phyloP scores from a whole-genome alignment of 2,113 vertebrate genomes.

The Lethenteron reissneri region DNA sequence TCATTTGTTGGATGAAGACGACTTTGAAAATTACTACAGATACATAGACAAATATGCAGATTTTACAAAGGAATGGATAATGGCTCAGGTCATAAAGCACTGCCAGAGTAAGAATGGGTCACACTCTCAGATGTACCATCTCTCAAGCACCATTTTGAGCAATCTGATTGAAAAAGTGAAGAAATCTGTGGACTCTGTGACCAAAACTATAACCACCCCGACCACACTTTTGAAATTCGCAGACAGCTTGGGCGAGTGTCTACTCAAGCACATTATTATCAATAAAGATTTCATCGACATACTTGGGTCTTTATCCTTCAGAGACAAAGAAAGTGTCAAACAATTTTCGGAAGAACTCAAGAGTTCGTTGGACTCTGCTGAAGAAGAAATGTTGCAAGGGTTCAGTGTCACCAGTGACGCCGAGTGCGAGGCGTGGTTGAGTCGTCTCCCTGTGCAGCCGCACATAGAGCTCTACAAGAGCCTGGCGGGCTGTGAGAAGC shows the following conservation, averaged over 20 bases:
- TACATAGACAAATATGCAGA: slow-evolving; percentile 3
- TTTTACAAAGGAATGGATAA: slow-evolving; percentile 7
- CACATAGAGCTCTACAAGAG: slow-evolving; percentile 2
- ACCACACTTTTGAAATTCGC: neutral
- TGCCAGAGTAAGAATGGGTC: neutral
- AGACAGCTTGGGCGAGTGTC: neutral
- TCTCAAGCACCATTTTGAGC: neutral
- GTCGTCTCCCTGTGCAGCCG: slow-evolving; percentile 7
- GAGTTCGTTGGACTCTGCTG: no score
- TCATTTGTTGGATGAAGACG: slow-evolving; percentile 6
- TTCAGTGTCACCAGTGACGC: neutral
- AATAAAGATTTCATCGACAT: slow-evolving; percentile 2
- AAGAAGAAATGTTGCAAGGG: neutral
- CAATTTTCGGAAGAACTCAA: slow-evolving; percentile 4
- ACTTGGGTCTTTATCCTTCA: slow-evolving; percentile 5
- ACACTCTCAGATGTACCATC: neutral
- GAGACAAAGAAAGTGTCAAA: neutral
- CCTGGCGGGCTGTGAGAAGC: slow-evolving; percentile 9
- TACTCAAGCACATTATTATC: slow-evolving; percentile 4
- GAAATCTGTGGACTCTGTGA: neutral
- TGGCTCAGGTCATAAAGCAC: neutral
- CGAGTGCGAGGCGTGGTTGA: neutral
- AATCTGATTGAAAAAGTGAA: neutral
- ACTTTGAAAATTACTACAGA: neutral
- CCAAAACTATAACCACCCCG: neutral